Percentiles rank a stretch among this genome's conserved stretches.
phyloP scores from a whole-genome alignment of 1,140 invertebrate genomes.

The Plutomurus gul region DNA sequence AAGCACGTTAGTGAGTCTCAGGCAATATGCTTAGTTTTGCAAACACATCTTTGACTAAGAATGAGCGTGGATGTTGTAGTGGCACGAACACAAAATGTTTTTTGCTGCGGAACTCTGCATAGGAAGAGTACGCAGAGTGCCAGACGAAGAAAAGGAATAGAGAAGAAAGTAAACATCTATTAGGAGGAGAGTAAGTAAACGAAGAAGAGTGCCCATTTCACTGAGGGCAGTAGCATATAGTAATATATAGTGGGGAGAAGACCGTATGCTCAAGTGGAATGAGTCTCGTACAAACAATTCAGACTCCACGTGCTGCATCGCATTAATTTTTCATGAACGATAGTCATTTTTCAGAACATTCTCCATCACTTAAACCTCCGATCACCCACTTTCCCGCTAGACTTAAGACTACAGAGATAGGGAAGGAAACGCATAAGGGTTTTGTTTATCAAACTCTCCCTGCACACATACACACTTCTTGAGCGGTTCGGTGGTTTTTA shows the following conservation, averaged over 20 bases:
- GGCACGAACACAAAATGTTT: too few species aligned
- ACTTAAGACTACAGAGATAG: background rate
- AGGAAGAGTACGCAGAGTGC: background rate
- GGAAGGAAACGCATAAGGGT: background rate
- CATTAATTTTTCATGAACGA: slow-evolving; percentile 17
- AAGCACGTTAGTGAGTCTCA: too few species aligned
- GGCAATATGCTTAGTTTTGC: too few species aligned
- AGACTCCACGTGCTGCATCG: background rate
- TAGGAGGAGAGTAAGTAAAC: background rate
- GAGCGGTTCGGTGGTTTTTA: too few species aligned
- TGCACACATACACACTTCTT: background rate
- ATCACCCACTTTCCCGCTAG: slow-evolving; percentile 2
- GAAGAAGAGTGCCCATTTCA: background rate
- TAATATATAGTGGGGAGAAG: too few species aligned
- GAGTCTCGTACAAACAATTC: background rate
- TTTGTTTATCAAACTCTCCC: background rate
- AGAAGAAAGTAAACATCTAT: background rate
- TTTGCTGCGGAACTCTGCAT: too few species aligned
- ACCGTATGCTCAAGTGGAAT: background rate
- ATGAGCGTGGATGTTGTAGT: too few species aligned
- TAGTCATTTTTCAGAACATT: background rate
- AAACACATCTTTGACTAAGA: too few species aligned
- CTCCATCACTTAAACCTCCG: background rate
- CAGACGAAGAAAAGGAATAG: background rate
- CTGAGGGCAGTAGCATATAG: too few species aligned